Evolutionary conservation across 1,140 invertebrate species (phyloP), one percentile per base, ranked within the genome.

Genomic region (Drosophila tani): DNA sequence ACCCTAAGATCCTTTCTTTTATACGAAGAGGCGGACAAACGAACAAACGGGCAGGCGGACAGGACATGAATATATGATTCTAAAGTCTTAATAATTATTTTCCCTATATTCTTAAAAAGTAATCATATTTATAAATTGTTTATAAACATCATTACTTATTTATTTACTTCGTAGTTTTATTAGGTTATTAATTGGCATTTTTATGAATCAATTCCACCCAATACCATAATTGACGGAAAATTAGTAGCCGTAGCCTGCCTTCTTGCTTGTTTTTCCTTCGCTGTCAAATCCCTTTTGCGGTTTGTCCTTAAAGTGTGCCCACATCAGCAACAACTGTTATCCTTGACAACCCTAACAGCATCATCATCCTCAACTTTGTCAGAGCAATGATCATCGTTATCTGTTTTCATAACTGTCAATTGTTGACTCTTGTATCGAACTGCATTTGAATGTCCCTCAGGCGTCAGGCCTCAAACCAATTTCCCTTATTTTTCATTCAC

Each of bases 331-430:
- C n/a, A 38, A 67, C 66, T 69, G 45, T 73, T 73, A 49, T 41
- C 45, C 47, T 24, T 51, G 49, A 62, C 50, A 71, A 55, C 51
- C 40, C 47, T 17, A 38, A 41, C 63, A 77, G 29, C 46, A 60
- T 69, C 69, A 75, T 59, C 67, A 73, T 55, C 64, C 75, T 45
- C 47, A 32, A 35, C 27, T 19, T 55, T 64, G 55, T 60, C 69
- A 71, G 29, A 15, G 8, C 55, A 35, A 82, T 69, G 60, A 87
- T 80, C 81, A 78, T 75, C 50, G 60, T 88, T 88, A 88, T 90
- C 84, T 88, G 85, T 81, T 90, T 84, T 76, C 82, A 90, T 90
- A 88, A 88, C 85, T 88, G 84, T 88, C 84, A 85, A 90, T 88
- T 85, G 85, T 88, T 90, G 84, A 90, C 84, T 88, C 38, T 81